Base-by-base conservation (phyloP, 2,888 invertebrate genomes). In the Melinaea marsaeus region DNA sequence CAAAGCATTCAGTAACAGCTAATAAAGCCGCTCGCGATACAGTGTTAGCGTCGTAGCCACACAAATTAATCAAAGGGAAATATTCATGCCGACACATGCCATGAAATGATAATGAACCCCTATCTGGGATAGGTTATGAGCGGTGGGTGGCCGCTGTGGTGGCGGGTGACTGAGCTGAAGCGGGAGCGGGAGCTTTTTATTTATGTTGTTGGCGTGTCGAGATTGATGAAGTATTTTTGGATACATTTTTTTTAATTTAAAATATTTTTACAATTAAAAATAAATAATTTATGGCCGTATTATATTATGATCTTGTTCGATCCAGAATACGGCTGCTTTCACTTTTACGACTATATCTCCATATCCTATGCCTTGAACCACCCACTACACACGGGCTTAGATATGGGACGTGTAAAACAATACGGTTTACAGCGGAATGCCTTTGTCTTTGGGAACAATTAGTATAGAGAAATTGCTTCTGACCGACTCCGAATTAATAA, bases 31-130 rank as follows among this genome's bases (percentile, higher is more conserved):
- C 74, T 72, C 68, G 66, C 72, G 58, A 65, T 63, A 61, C 60
- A 61, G 65, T 62, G 62, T 65, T 65, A 65, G 65, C 67, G 63
- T 68, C 67, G 63, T 60, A 57, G 61, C 67, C 81, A 75, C 82
- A 79, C 84, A 83, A 85, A 88, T 88, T 89, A 87, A 88, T 89
- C 88, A 89, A 86, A 89, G 86, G 78, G 88, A 88, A 88, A 88
- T 88, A 88, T 89, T 88, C 86, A 88, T 86, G 86, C 83, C 83
- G 83, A 88, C 88, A 88, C 86, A 88, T 86, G 86, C 87, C 86
- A 86, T 87, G 86, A 85, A 87, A 88, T 86, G 83, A 86, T 88
- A 88, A 89, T 89, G 87, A 88, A 87, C 85, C 77, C 78, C 76
- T 80, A 80, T 84, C 74, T 78, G 74, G 69, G 65, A 33, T 66